Conservation (phyloP, 2,797 vertebrate genomes). For the Squalus acanthias region DNA sequence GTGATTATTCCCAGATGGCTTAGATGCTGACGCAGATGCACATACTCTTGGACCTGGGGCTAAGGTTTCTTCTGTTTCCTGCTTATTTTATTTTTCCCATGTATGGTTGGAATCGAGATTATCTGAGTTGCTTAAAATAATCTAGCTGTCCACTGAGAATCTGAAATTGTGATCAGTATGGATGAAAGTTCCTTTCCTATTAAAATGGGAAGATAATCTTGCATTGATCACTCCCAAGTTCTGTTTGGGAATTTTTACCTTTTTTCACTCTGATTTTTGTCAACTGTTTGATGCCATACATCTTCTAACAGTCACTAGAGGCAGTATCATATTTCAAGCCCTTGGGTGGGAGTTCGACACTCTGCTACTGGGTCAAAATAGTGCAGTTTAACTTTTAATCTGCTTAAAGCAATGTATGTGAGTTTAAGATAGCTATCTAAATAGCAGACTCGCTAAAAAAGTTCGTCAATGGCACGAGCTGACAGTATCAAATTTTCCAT, state of each 20-base stretch:
- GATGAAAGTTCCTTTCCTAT: not conserved
- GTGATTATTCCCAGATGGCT: constrained; percentile 30
- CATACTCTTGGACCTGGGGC: not conserved
- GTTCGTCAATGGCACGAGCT: not conserved
- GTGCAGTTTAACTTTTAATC: not conserved
- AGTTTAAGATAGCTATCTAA: not conserved
- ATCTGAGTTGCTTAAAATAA: constrained; percentile 8
- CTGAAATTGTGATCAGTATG: not conserved
- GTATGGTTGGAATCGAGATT: constrained; percentile 8
- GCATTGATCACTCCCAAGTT: not conserved
- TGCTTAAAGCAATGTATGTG: not conserved
- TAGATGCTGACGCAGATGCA: not conserved
- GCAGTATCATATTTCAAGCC: not conserved
- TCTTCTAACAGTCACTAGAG: not conserved
- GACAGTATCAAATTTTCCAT: not conserved
- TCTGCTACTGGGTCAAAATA: not conserved
- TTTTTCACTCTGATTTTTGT: not conserved
- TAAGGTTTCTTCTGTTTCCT: constrained; percentile 11
- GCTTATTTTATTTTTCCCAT: constrained; percentile 32
- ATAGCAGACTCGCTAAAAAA: not conserved
- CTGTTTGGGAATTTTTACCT: not conserved
- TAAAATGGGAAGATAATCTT: not conserved
- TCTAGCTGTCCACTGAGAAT: not conserved
- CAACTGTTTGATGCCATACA: not conserved
- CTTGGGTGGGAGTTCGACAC: not conserved